A percentile compares a stretch with the other conserved stretches of the same genome.
These are phyloP conservation scores for Nanger granti DNA, from an alignment of 2,113 vertebrate genomes.

Conservation along the genomic window DNA sequence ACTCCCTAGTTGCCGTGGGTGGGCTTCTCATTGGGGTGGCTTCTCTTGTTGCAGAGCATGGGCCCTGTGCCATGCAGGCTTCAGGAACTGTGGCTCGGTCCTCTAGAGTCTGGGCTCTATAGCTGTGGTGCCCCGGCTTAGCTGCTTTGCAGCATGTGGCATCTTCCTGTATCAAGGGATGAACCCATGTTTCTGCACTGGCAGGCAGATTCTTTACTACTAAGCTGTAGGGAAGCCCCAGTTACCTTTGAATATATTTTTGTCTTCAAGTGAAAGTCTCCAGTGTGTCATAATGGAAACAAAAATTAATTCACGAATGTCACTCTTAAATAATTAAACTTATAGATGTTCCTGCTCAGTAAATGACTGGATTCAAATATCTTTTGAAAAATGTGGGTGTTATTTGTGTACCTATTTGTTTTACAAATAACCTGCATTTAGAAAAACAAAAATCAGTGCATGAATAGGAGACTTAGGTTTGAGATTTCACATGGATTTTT, in stretches of 20 bases:
- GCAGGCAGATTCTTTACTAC: not conserved
- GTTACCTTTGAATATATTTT: not conserved
- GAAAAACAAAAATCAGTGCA: not conserved
- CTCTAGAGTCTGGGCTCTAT: not conserved
- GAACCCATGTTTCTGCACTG: not conserved
- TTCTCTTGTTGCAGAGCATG: not conserved
- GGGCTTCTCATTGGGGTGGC: not conserved
- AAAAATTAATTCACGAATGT: not conserved
- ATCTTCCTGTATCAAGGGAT: not conserved
- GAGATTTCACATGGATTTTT: not conserved
- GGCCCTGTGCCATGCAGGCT: not conserved
- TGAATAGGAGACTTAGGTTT: not conserved
- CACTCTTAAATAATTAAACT: not conserved
- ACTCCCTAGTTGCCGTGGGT: accelerated
- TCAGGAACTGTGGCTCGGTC: not conserved
- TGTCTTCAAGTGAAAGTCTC: not conserved
- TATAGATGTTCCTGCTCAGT: not conserved
- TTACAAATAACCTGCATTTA: not conserved
- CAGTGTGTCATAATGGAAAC: not conserved
- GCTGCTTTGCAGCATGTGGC: not conserved
- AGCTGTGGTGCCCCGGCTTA: not conserved
- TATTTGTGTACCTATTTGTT: not conserved
- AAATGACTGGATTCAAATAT: not conserved
- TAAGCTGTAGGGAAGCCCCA: not conserved
- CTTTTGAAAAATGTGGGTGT: not conserved